phyloP scores from a whole-genome alignment of 2,888 invertebrate genomes.

The Drosophila subquinaria region DNA sequence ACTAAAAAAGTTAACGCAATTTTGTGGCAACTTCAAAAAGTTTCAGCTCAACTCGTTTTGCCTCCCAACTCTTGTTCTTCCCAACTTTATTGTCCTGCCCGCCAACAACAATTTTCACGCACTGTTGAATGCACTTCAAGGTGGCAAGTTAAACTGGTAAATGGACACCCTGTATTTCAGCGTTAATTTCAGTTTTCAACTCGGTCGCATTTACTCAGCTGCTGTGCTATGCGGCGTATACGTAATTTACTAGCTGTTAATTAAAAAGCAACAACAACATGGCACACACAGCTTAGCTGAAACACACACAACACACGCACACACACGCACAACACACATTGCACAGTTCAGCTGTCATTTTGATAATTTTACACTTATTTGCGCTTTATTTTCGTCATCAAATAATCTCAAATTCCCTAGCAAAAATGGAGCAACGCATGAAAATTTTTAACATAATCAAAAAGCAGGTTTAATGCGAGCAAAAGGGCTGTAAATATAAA shows the following conservation, averaged over 20 bases:
- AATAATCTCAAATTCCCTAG: slow-evolving; percentile 55
- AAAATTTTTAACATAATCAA: slow-evolving; percentile 39
- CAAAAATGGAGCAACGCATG: slow-evolving; percentile 50
- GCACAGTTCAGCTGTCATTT: slow-evolving; percentile 39
- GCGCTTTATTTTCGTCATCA: slow-evolving; percentile 46
- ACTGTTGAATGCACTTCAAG: slow-evolving; percentile 76
- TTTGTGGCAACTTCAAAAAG: slow-evolving; percentile 77
- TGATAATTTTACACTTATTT: slow-evolving; percentile 67
- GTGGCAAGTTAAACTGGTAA: background rate
- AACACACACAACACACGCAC: slow-evolving; percentile 13
- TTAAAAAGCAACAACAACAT: slow-evolving; percentile 57
- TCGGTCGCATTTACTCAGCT: slow-evolving; percentile 32
- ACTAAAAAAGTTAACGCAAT: slow-evolving; percentile 77
- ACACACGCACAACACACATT: background rate
- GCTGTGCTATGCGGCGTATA: slow-evolving; percentile 50
- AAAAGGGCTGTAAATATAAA: background rate
- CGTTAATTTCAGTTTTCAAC: background rate
- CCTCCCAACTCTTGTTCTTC: background rate
- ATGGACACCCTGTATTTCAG: slow-evolving; percentile 4
- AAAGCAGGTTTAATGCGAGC: background rate
- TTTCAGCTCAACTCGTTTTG: slow-evolving; percentile 67
- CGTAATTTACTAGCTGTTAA: slow-evolving; percentile 61
- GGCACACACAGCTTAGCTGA: background rate
- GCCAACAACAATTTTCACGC: slow-evolving; percentile 64
- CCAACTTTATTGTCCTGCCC: slow-evolving; percentile 14